Percentiles rank a stretch among this genome's conserved stretches.
These are phyloP conservation scores for Podarcis cretensis DNA, from an alignment of 2,113 vertebrate species.

Conservation along the genomic window DNA sequence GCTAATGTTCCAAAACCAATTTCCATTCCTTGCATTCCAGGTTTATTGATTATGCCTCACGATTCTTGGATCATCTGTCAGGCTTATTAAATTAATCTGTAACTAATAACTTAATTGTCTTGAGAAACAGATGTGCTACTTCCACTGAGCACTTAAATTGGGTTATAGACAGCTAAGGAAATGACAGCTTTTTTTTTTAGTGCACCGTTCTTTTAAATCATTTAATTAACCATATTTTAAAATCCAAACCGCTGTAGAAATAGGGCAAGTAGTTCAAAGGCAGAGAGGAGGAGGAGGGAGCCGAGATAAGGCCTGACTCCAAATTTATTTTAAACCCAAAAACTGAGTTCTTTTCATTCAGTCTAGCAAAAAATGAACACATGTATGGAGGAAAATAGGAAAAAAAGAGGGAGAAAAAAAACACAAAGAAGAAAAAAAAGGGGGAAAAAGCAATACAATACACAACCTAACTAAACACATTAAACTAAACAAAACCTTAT, in stretches of 20 bases:
- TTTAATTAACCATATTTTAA: constrained; percentile 45
- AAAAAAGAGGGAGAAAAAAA: too few species aligned
- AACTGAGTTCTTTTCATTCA: not conserved
- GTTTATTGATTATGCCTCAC: constrained; percentile 74
- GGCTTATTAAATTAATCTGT: constrained; percentile 70
- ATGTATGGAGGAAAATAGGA: not conserved
- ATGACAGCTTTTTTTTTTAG: constrained; percentile 45
- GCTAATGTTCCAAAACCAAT: constrained; percentile 70
- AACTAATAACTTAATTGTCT: constrained; percentile 78
- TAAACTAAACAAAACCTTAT: too few species aligned
- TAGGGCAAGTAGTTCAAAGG: not conserved
- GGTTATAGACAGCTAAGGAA: constrained; percentile 65
- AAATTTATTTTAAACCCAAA: not conserved
- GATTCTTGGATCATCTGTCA: constrained; percentile 61
- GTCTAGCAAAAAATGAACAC: not conserved
- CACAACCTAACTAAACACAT: too few species aligned
- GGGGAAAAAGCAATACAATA: too few species aligned
- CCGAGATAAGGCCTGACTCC: rapidly evolving
- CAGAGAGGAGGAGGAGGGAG: rapidly evolving
- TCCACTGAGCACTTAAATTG: constrained; percentile 69
- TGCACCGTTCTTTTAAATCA: constrained; percentile 48
- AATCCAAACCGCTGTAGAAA: constrained; percentile 2
- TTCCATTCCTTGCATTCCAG: constrained; percentile 71
- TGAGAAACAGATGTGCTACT: constrained; percentile 73
- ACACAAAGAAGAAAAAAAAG: too few species aligned